Percentiles rank a stretch among this genome's conserved stretches.
Conservation (phyloP, 2,888 invertebrate species). For the Drosophila limbata region DNA sequence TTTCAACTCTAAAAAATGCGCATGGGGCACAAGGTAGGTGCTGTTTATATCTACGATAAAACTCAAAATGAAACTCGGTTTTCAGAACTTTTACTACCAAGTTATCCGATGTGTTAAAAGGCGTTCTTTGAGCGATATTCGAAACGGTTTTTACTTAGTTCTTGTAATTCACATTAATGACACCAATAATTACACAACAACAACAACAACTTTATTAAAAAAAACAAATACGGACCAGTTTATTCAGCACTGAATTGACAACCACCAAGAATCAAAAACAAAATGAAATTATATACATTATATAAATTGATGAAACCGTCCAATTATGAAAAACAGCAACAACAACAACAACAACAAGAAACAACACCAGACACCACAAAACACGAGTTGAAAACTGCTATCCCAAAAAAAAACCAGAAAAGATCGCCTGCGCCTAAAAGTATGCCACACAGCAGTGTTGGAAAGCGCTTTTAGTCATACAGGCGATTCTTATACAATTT, state of each 20-base stretch:
- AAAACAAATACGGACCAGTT: slow-evolving; percentile 72
- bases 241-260: slow-evolving; percentile 76
- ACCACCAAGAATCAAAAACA: slow-evolving; percentile 68
- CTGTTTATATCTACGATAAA: slow-evolving; percentile 60
- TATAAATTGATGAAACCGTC: slow-evolving; percentile 77
- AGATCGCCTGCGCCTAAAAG: slow-evolving; percentile 10
- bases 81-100: slow-evolving; percentile 12
- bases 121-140: slow-evolving; percentile 21
- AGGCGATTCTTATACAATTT: slow-evolving; percentile 40
- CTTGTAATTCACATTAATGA: slow-evolving; percentile 49
- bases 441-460: slow-evolving; percentile 5
- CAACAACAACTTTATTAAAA: slow-evolving; percentile 29
- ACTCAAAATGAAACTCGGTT: slow-evolving; percentile 38
- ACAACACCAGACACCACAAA: slow-evolving; percentile 46
- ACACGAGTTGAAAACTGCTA: slow-evolving; percentile 79
- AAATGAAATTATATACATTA: slow-evolving; percentile 63
- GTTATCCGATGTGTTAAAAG: slow-evolving; percentile 19
- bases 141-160: slow-evolving; percentile 53
- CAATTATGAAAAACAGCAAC: slow-evolving; percentile 58
- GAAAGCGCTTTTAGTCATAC: slow-evolving; percentile 14
- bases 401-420: slow-evolving; percentile 42
- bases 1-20: slow-evolving; percentile 74
- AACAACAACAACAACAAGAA: slow-evolving; percentile 42
- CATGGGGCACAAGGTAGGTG: slow-evolving; percentile 79
- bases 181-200: slow-evolving; percentile 45